These are phyloP conservation scores for Eospalax fontanierii DNA, from an alignment of 2,797 vertebrate species.

Conservation along the genomic window DNA sequence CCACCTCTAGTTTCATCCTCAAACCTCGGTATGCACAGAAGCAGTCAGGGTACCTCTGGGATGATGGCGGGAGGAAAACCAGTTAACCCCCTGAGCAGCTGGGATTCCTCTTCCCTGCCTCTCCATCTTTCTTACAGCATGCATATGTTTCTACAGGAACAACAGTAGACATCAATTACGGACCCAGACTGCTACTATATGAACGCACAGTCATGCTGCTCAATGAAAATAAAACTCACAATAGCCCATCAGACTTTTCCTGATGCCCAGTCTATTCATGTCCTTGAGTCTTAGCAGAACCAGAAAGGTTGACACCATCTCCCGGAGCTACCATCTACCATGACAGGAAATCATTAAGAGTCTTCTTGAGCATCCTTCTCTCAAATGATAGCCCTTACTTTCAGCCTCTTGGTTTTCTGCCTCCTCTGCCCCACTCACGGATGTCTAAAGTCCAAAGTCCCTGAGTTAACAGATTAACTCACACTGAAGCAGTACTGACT, in stretches of 20 bases:
- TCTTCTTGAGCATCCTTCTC: neutral
- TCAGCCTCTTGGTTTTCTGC: neutral
- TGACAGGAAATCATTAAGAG: neutral
- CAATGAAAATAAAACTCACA: neutral
- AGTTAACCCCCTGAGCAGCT: neutral
- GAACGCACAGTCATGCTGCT: neutral
- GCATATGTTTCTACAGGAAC: neutral
- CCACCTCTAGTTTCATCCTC: neutral
- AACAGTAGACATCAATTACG: neutral
- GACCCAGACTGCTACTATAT: neutral
- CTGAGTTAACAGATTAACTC: neutral
- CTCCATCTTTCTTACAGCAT: no score
- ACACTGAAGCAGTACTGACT: neutral
- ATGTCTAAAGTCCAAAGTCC: no score
- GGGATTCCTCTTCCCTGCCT: neutral
- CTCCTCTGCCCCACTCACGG: neutral
- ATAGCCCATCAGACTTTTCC: neutral
- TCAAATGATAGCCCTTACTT: neutral
- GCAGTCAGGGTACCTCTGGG: neutral
- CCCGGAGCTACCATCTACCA: neutral
- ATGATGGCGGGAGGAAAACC: neutral
- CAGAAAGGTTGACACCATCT: neutral
- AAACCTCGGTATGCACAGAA: neutral
- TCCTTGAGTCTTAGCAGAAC: slow-evolving; percentile 33
- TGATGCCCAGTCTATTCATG: neutral